These are phyloP conservation scores for Odocoileus virginianus DNA, from an alignment of 2,113 vertebrate genomes.

Conservation along the genomic window DNA sequence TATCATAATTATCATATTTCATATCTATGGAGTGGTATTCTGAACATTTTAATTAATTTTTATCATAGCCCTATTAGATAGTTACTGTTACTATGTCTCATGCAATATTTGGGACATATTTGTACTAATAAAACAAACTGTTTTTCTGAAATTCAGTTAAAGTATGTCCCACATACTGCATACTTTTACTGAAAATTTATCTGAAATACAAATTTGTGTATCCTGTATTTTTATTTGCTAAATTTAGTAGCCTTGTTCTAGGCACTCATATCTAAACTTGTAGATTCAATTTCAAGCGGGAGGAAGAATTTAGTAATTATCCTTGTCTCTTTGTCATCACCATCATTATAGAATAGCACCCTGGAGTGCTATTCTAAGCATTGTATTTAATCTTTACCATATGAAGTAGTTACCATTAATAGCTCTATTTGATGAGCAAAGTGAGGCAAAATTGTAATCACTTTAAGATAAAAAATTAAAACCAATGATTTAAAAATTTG, in stretches of 20 bases:
- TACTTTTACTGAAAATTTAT: neutral
- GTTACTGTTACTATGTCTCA: neutral
- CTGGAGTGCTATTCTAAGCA: neutral
- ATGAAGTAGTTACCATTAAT: neutral
- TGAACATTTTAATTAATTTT: neutral
- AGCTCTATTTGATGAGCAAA: neutral
- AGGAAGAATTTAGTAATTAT: neutral
- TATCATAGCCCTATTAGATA: neutral
- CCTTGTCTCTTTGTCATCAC: neutral
- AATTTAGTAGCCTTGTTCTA: neutral
- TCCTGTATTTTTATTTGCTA: neutral
- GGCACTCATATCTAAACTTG: neutral
- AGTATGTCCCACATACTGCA: neutral
- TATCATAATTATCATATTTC: neutral
- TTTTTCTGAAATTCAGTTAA: neutral
- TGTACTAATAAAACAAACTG: neutral
- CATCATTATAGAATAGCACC: neutral
- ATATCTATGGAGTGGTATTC: neutral
- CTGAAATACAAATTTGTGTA: neutral
- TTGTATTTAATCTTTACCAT: neutral
- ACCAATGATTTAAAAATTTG: neutral
- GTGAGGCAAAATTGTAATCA: neutral
- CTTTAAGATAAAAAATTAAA: neutral
- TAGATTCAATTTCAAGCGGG: neutral
- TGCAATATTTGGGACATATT: neutral